These are phyloP conservation scores for Magallana ariakensis DNA, from an alignment of 1,140 invertebrate genomes.

Conservation along the genomic window DNA sequence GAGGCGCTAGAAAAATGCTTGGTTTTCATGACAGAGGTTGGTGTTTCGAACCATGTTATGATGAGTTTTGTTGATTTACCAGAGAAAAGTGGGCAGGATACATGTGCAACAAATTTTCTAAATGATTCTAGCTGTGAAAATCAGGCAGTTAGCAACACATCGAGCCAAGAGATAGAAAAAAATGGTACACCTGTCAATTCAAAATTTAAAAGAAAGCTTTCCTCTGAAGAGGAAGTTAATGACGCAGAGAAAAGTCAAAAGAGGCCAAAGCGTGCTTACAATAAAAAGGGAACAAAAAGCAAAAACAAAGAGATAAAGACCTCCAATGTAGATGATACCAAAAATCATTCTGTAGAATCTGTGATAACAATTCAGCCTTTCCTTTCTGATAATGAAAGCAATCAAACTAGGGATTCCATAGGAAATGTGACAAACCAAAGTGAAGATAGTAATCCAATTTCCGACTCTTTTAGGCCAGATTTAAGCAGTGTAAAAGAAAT, in stretches of 20 bases:
- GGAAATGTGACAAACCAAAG: not conserved
- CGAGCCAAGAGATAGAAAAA: not conserved
- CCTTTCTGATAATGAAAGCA: not conserved
- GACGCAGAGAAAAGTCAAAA: not conserved
- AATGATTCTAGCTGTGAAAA: not conserved
- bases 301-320: not conserved
- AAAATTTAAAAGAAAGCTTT: not conserved
- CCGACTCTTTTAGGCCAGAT: not conserved
- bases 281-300: not conserved
- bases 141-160: not conserved
- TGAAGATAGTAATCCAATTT: not conserved
- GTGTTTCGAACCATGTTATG: not conserved
- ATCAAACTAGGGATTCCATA: not conserved
- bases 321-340: not conserved
- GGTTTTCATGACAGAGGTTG: conserved; percentile 9
- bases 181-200: too few species aligned
- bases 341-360: not conserved
- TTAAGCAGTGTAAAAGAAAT: not conserved
- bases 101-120: not conserved
- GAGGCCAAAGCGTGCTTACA: not conserved
- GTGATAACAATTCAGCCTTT: not conserved
- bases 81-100: not conserved
- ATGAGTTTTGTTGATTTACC: not conserved
- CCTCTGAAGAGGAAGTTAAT: not conserved
- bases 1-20: conserved; percentile 29